These are phyloP conservation scores for Arvicanthis niloticus DNA, from an alignment of 2,113 vertebrate genomes.

Conservation along the genomic window DNA sequence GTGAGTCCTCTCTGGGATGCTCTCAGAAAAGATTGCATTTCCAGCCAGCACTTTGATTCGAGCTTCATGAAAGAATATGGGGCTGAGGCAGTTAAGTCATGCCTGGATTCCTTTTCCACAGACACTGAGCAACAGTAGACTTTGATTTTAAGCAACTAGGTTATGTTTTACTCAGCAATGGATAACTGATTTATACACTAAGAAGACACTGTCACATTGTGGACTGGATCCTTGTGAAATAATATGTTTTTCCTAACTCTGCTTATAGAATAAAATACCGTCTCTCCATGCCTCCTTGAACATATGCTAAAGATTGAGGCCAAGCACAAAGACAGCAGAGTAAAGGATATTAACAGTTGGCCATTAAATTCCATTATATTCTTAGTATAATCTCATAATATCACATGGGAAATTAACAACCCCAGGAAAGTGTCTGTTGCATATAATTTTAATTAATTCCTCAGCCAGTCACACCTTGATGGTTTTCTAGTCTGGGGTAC, in stretches of 20 bases:
- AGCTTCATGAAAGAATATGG: neutral
- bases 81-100: neutral
- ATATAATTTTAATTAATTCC: constrained; percentile 49
- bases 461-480: constrained; percentile 9
- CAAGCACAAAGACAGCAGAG: neutral
- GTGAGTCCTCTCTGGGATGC: neutral
- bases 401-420: constrained; percentile 41
- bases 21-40: neutral
- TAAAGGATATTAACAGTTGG: constrained; percentile 19
- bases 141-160: neutral
- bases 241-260: neutral
- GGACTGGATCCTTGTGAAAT: neutral
- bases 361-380: constrained; percentile 28
- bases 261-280: neutral
- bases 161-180: neutral
- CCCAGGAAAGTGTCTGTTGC: neutral
- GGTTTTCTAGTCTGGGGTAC: constrained; percentile 56
- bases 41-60: neutral
- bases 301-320: neutral
- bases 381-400: constrained; percentile 38
- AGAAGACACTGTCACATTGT: neutral
- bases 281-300: neutral
- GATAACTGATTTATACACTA: neutral
- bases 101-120: neutral
- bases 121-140: neutral